Evolutionary conservation across 2,888 invertebrate genomes (phyloP).

Genomic region (Phania funesta): DNA sequence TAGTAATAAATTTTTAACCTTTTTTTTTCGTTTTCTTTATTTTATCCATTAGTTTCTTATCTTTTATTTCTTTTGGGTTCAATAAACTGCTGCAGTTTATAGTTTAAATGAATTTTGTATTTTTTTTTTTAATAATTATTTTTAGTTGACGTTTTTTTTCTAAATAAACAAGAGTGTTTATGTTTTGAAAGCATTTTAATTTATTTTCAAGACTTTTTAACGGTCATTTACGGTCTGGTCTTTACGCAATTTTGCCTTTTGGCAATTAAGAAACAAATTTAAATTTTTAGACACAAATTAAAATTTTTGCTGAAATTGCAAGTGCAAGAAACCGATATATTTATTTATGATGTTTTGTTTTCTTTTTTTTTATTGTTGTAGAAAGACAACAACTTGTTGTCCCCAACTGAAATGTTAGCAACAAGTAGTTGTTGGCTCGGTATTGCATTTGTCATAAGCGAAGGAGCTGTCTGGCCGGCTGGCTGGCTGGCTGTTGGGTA

Average conservation of each 20-base stretch:
- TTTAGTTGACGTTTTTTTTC: slow-evolving; percentile 23
- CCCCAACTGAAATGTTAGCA: background rate
- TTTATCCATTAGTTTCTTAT: slow-evolving; percentile 1
- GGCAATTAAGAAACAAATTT: too few relatives aligned
- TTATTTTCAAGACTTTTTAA: too few relatives aligned
- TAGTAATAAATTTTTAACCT: slow-evolving; percentile 28
- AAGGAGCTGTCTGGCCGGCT: background rate
- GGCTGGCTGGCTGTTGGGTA: background rate
- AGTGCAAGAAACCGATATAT: too few relatives aligned
- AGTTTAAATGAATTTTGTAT: slow-evolving; percentile 21
- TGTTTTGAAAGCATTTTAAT: too few relatives aligned
- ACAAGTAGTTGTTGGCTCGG: slow-evolving; percentile 18
- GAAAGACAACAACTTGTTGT: background rate
- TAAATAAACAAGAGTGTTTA: too few relatives aligned
- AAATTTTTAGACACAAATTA: too few relatives aligned
- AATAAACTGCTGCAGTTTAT: slow-evolving; percentile 56
- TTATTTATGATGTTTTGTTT: too few relatives aligned
- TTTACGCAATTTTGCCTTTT: too few relatives aligned
- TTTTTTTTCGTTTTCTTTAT: background rate
- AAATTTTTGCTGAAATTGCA: too few relatives aligned
- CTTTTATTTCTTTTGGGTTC: slow-evolving; percentile 40
- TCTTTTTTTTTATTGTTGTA: too few relatives aligned
- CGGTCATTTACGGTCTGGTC: too few relatives aligned
- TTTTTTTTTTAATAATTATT: slow-evolving; percentile 11
- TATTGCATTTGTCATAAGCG: background rate